A percentile compares a stretch with the other conserved stretches of the same genome.
These are phyloP conservation scores for Characodon lateralis DNA, from an alignment of 2,797 vertebrate genomes.

Conservation along the genomic window DNA sequence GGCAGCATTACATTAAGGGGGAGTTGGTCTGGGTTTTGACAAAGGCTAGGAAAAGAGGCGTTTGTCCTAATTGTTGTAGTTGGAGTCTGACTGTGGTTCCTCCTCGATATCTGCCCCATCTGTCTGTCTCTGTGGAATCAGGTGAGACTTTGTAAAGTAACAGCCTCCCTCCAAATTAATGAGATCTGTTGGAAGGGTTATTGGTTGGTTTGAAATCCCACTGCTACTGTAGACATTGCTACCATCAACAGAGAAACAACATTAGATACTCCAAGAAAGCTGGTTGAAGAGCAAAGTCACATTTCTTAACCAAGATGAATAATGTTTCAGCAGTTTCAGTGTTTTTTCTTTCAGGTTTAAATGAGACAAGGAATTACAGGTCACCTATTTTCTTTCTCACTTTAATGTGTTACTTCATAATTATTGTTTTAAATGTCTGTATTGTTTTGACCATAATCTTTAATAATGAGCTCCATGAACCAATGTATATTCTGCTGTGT, in stretches of 20 bases:
- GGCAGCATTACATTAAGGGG: neutral
- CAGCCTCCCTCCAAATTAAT: neutral
- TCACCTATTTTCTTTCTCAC: slow-evolving; percentile 2
- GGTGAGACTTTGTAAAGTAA: neutral
- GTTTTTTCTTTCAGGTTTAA: slow-evolving; percentile 19
- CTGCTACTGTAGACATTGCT: neutral
- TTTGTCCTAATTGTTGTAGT: no score
- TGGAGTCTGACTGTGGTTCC: no score
- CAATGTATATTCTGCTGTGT: slow-evolving; percentile 62
- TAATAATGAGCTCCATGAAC: slow-evolving; percentile 50
- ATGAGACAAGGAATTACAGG: neutral
- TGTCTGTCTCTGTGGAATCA: neutral
- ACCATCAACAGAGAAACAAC: neutral
- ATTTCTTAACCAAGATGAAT: neutral
- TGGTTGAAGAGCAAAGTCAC: neutral
- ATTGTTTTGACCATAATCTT: slow-evolving; percentile 2
- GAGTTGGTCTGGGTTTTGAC: neutral
- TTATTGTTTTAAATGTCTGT: slow-evolving; percentile 9
- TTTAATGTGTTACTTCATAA: neutral
- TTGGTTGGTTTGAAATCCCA: slow-evolving; percentile 1
- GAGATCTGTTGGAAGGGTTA: neutral
- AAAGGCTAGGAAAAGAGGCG: no score
- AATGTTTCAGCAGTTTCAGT: slow-evolving; percentile 2
- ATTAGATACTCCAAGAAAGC: neutral
- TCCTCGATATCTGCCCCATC: no score